Base-by-base conservation (phyloP, 2,113 vertebrate species). In the Antidorcas marsupialis region DNA sequence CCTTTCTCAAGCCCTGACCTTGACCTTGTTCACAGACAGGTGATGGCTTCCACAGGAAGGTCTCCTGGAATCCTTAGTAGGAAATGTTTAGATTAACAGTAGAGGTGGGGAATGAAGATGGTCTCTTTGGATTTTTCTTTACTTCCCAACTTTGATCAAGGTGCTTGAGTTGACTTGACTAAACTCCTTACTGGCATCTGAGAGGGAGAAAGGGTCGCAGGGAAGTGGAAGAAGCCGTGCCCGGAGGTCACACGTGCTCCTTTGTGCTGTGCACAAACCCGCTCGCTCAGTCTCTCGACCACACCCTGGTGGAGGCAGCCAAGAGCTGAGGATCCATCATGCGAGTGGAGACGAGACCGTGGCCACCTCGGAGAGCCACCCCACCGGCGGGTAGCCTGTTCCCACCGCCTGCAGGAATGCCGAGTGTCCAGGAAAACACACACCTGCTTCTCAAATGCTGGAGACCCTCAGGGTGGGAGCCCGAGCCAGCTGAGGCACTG, bases 401-500 rank as follows among this genome's bases (percentile, higher is more conserved):
- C 7, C 1, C 0, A 1, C 57, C 12, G 0, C 13, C 23, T 0
- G 0, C 53, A 0, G 30, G 10, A n/a, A 30, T 23, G 30, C 82
- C 10, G 0, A 10, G 60, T 8, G 17, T 12, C 52, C 6, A 3
- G 85, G 52, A 7, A 4, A 0, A 85, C 2, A 62, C 13, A 15
- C 59, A 7, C 13, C 6, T 7, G 28, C 59, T 62, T 62, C 59
- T 62, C 59, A 7, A 15, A 62, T 30, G 5, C 39, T 0, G 39
- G 53, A 33, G 39, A 23, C 5, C 2, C 27, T 7, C 10, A 3
- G 28, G 28, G 50, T 13, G 3, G 62, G 76, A 13, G 23, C 23
- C 2, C 6, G 1, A 1, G 52, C 55, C 2, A 0, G 33, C 13
- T 19, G 43, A 39, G n/a, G 78, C 2, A 0, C 78, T 0, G 1